These are phyloP conservation scores for Taurulus bubalis DNA, from an alignment of 2,113 vertebrate genomes.

Conservation along the genomic window DNA sequence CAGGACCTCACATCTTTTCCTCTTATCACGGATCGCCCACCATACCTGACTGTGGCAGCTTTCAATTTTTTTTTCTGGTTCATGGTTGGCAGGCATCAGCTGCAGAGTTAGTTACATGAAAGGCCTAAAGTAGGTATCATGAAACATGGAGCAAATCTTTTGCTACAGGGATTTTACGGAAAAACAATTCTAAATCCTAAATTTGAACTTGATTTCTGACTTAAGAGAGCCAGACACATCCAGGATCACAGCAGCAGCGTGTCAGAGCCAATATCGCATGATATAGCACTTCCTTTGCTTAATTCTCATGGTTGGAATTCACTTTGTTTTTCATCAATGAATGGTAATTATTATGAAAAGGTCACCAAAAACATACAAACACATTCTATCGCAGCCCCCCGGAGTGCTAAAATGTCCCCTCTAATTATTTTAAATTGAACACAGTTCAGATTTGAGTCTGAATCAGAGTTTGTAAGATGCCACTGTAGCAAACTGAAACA, in stretches of 20 bases:
- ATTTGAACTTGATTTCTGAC: conserved; percentile 37
- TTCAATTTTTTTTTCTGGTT: conserved; percentile 28
- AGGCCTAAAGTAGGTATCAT: conserved; percentile 45
- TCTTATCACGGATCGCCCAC: conserved; percentile 69
- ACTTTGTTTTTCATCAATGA: conserved; percentile 1
- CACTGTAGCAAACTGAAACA: not conserved
- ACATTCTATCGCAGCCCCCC: not conserved
- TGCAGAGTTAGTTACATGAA: conserved; percentile 56
- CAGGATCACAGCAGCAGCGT: not conserved
- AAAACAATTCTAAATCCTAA: conserved; percentile 34
- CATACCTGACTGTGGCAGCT: conserved; percentile 52
- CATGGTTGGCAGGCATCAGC: conserved; percentile 41
- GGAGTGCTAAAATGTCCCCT: not conserved
- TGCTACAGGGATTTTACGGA: conserved; percentile 40
- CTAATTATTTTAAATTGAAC: not conserved
- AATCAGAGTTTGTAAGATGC: not conserved
- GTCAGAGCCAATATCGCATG: not conserved
- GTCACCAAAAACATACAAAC: not conserved
- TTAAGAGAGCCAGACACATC: not conserved
- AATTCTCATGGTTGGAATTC: not conserved
- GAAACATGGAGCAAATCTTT: conserved; percentile 42
- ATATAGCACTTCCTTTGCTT: not conserved
- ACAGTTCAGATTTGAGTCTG: not conserved
- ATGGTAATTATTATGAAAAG: not conserved
- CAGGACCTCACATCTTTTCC: conserved; percentile 67